Conservation (phyloP, 2,888 invertebrate species). For the Drosophila mettleri region DNA sequence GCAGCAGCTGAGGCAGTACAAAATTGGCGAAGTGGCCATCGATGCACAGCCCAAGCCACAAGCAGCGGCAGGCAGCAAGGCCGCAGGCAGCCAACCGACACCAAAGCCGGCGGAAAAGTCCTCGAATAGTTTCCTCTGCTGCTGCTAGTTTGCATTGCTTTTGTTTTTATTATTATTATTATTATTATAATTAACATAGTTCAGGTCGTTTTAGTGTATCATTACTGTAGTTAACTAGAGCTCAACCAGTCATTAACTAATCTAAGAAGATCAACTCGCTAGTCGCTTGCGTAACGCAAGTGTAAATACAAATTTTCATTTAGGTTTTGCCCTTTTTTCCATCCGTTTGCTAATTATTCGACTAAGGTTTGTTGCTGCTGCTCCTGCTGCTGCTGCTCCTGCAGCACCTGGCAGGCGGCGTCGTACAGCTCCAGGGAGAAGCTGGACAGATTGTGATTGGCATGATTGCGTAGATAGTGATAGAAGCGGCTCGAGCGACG, state of each 20-base stretch:
- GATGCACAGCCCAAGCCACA: constrained; percentile 27
- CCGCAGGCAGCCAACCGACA: neutral
- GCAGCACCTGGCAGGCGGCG: constrained; percentile 83
- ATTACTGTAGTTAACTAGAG: constrained; percentile 44
- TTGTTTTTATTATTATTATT: constrained; percentile 27
- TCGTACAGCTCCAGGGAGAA: constrained; percentile 86
- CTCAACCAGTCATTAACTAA: constrained; percentile 37
- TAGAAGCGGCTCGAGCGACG: constrained; percentile 91
- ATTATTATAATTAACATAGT: constrained; percentile 46
- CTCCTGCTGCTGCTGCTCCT: constrained; percentile 36
- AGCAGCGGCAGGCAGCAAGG: constrained; percentile 8
- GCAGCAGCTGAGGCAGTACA: constrained; percentile 86
- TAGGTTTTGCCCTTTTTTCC: neutral
- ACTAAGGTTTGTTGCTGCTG: constrained; percentile 16
- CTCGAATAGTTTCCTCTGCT: constrained; percentile 47
- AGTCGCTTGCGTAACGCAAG: constrained; percentile 49
- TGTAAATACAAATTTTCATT: constrained; percentile 34
- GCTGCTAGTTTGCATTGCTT: constrained; percentile 8
- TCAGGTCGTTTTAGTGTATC: constrained; percentile 54
- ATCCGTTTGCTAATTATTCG: constrained; percentile 39
- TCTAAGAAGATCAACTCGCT: constrained; percentile 48
- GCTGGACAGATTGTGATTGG: constrained; percentile 83
- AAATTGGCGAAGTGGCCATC: constrained; percentile 88
- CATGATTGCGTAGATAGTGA: constrained; percentile 89
- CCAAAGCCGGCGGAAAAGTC: constrained; percentile 22